These are phyloP conservation scores for Aphrophora alni DNA, from an alignment of 2,888 invertebrate species.

Conservation along the genomic window DNA sequence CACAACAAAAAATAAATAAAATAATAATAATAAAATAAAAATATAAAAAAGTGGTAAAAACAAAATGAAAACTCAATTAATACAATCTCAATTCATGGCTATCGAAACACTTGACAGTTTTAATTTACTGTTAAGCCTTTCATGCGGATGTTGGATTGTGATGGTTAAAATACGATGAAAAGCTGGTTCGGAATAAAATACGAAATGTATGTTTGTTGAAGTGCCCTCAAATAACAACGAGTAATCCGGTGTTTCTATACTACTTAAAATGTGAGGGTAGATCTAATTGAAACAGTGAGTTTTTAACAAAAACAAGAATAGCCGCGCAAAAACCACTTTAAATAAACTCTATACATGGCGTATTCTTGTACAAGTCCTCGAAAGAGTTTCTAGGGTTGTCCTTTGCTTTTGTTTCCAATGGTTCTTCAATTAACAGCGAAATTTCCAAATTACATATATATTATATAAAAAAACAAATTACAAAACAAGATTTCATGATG, in stretches of 20 bases:
- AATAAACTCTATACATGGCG: background rate
- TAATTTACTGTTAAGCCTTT: slow-evolving; percentile 6
- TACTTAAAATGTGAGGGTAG: background rate
- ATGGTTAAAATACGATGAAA: background rate
- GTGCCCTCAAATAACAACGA: background rate
- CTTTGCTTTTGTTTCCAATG: no score
- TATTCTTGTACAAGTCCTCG: background rate
- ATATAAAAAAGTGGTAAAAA: no score
- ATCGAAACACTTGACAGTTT: background rate
- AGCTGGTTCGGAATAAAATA: background rate
- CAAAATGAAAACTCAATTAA: no score
- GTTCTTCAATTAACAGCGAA: no score
- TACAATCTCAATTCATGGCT: background rate
- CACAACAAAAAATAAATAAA: no score
- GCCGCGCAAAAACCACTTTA: background rate
- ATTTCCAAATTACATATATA: no score
- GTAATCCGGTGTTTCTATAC: background rate
- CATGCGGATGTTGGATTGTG: background rate
- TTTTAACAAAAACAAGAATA: background rate
- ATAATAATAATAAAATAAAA: no score
- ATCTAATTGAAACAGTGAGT: background rate
- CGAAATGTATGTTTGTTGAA: background rate
- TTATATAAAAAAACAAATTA: no score
- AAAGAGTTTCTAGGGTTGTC: no score
- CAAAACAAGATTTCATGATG: no score